Evolutionary conservation across 1,140 invertebrate genomes (phyloP).

Genomic region (Drosophila kepulauana): DNA sequence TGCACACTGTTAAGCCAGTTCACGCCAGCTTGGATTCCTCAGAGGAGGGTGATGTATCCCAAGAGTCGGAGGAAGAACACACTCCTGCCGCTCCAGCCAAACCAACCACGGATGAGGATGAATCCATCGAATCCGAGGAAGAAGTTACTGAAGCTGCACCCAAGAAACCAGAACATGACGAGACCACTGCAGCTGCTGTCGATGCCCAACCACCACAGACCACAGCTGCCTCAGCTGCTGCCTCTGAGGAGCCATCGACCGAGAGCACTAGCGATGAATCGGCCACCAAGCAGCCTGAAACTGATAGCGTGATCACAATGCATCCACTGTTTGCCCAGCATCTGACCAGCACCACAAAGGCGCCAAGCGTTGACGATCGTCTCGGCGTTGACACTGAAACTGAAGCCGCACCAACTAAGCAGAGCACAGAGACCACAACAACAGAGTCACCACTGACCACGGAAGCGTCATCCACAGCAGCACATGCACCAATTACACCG

Average conservation of each 20-base stretch:
- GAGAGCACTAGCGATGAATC: conserved; percentile 49
- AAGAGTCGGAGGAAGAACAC: conserved; percentile 76
- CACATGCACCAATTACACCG: conserved; percentile 69
- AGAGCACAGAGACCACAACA: conserved; percentile 36
- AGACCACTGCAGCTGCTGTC: conserved; percentile 52
- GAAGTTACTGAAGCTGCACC: conserved; percentile 26
- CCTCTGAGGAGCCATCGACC: conserved; percentile 51
- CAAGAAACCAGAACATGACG: conserved; percentile 52
- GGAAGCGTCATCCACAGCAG: conserved; percentile 50
- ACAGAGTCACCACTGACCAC: conserved; percentile 52
- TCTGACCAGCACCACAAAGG: conserved; percentile 50
- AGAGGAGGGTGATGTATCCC: conserved; percentile 70
- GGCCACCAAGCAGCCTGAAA: conserved; percentile 34
- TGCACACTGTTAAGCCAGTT: conserved; percentile 43
- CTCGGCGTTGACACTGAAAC: conserved; percentile 46
- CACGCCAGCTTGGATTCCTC: conserved; percentile 65
- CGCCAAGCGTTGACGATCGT: conserved; percentile 54
- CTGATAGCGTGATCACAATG: conserved; percentile 48
- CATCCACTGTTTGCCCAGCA: conserved; percentile 73
- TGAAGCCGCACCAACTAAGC: conserved; percentile 33
- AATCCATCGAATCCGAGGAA: conserved; percentile 36
- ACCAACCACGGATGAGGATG: conserved; percentile 47
- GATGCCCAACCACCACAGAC: conserved; percentile 54
- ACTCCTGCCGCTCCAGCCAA: conserved; percentile 23
- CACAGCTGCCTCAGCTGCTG: conserved; percentile 23